These are phyloP conservation scores for Zenarchopterus dispar DNA, from an alignment of 2,797 vertebrate genomes.

Conservation along the genomic window DNA sequence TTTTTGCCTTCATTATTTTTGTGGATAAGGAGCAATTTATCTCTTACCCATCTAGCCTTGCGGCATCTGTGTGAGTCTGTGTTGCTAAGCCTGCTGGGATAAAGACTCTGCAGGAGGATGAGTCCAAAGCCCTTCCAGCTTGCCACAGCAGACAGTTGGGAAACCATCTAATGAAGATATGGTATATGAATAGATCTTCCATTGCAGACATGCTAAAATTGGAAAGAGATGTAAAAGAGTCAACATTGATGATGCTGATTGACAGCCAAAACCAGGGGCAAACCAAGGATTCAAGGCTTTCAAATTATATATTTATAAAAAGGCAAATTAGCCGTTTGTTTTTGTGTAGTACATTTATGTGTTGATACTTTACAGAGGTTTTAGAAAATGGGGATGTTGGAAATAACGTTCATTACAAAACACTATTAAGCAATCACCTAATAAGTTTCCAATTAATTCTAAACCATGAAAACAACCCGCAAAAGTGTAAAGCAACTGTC, in stretches of 20 bases:
- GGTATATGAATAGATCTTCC: conserved; percentile 63
- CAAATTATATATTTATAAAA: background rate
- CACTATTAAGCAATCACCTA: too few relatives aligned
- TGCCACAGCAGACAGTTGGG: conserved; percentile 64
- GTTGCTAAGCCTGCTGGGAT: conserved; percentile 71
- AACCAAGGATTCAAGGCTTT: conserved; percentile 3
- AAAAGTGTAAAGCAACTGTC: background rate
- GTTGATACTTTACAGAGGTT: background rate
- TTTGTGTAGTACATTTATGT: background rate
- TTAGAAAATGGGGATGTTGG: background rate
- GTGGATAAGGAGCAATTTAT: conserved; percentile 51
- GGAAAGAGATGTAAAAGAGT: conserved; percentile 6
- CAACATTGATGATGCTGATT: conserved; percentile 21
- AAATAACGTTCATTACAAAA: background rate
- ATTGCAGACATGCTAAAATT: conserved; percentile 42
- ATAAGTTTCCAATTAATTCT: background rate
- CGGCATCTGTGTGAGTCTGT: conserved; percentile 62
- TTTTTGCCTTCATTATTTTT: conserved; percentile 43
- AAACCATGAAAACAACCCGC: background rate
- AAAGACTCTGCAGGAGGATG: conserved; percentile 68
- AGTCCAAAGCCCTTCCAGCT: conserved; percentile 73
- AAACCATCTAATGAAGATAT: conserved; percentile 49
- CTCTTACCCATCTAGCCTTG: conserved; percentile 38
- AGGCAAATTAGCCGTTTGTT: background rate
- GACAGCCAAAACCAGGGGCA: conserved; percentile 18